Base-by-base conservation (phyloP, 2,888 invertebrate genomes). In the Anticlea derivata region DNA sequence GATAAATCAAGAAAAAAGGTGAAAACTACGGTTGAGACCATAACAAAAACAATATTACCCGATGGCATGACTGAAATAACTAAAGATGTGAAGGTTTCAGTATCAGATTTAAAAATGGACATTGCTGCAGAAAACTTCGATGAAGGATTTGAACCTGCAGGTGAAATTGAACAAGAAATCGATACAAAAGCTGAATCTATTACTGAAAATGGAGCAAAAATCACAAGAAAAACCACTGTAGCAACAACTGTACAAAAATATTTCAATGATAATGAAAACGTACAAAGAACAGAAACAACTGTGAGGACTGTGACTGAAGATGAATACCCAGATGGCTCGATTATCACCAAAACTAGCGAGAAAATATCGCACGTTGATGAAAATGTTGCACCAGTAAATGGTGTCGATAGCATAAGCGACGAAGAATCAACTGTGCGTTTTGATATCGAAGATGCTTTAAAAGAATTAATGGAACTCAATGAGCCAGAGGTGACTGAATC, bases 41-140 rank as follows among this genome's bases (percentile, higher is more conserved):
- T 85, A 0, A 89, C 88, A 20, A 85, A 89, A 64, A 83, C 82
- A 10, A 75, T 66, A 39, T 70, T 78, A 43, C 76, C 86, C 1
- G 75, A 86, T 50, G 88, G 87, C 7, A 68, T 80, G 51, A 82
- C 79, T 29, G 87, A 90, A 81, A 70, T 87, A 1, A 83, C 83
- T 1, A 89, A 84, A 70, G 87, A 91, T 58, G 63, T 83, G 0
- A 85, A 83, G 61, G 77, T 90, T 27, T 79, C 78, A n/a, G 63
- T 91, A 26, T 73, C 81, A 20, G 87, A 90, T 63, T 73, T 73
- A 34, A 73, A 68, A 45, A 49, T 54, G 12, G 70, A 80, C 27
- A 44, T 56, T 44, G 58, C 63, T 23, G 68, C 65, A 39, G 63
- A 68, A 39, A 61, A 54, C 30, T 60, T 70, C 10, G 66, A 69